Evolutionary conservation across 2,113 vertebrate genomes (phyloP).

Genomic region (Rhodinocichla rosea): DNA sequence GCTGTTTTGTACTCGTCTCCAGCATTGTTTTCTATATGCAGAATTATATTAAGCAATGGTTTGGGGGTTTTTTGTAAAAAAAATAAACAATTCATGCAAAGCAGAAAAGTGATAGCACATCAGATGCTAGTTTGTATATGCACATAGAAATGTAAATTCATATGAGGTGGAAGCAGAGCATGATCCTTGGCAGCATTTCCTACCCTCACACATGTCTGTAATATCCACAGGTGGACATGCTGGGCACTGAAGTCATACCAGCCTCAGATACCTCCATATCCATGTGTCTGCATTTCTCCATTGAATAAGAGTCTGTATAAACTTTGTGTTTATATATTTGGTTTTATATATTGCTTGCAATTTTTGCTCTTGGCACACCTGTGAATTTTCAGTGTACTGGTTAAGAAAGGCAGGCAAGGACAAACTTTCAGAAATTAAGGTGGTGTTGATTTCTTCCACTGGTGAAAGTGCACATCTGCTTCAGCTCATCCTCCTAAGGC

Average conservation of each 20-base stretch:
- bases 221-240: background rate
- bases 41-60: background rate
- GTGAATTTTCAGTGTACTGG: background rate
- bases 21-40: background rate
- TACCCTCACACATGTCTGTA: background rate
- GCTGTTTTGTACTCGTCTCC: background rate
- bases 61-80: background rate
- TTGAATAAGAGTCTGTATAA: background rate
- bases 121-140: background rate
- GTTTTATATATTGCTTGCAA: background rate
- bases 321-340: background rate
- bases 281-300: accelerated
- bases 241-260: background rate
- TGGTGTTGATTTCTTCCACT: background rate
- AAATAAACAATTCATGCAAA: background rate
- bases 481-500: background rate
- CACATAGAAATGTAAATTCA: background rate
- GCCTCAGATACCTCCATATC: background rate
- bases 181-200: background rate
- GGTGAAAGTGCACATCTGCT: background rate
- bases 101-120: background rate
- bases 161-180: background rate
- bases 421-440: background rate
- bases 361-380: background rate
- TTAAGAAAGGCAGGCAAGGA: background rate